Conservation (phyloP, 2,797 vertebrate genomes). For the Rhynchotus rufescens region DNA sequence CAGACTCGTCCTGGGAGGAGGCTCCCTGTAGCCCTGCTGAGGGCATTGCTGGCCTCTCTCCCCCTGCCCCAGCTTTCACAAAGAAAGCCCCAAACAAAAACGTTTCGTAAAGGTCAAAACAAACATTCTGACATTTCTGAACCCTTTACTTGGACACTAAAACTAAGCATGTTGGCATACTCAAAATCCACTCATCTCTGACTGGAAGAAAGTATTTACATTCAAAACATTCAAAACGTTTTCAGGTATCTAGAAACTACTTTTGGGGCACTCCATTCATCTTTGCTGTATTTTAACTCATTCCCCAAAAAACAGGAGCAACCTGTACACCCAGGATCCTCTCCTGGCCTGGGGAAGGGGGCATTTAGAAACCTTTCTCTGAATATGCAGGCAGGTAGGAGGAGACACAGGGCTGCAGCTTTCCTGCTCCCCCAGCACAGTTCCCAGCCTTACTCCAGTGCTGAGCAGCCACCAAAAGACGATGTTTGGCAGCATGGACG, state of each 20-base stretch:
- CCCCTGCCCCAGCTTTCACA: background rate
- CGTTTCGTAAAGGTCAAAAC: background rate
- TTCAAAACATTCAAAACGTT: background rate
- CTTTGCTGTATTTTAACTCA: background rate
- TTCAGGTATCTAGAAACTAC: background rate
- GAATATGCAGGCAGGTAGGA: background rate
- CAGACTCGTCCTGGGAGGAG: background rate
- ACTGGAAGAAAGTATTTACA: background rate
- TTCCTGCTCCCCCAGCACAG: background rate
- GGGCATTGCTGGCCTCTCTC: background rate
- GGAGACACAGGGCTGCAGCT: background rate
- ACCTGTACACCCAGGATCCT: accelerated
- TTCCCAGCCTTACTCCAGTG: background rate
- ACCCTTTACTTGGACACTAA: background rate
- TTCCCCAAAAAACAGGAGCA: background rate
- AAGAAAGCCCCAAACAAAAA: background rate
- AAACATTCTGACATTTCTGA: background rate
- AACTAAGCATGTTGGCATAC: background rate
- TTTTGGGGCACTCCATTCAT: background rate
- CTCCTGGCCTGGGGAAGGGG: accelerated
- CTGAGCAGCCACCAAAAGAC: background rate
- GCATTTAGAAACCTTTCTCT: background rate
- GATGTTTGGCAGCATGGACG: accelerated
- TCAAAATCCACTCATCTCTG: background rate
- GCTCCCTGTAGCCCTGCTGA: background rate